Conservation (phyloP, 2,113 vertebrate species). For the Grallaria varia region DNA sequence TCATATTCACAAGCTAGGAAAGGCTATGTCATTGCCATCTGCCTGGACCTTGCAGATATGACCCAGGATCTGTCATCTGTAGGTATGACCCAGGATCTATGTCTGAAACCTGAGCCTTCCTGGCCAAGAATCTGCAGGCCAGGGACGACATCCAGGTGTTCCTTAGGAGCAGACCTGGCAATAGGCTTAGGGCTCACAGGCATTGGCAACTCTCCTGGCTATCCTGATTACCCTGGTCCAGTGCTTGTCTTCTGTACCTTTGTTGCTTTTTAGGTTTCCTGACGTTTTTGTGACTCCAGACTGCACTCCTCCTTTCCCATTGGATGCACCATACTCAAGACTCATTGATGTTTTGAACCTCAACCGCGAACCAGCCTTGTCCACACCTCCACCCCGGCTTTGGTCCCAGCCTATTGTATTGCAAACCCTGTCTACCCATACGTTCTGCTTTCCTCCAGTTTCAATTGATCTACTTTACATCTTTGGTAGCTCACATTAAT, state of each 20-base stretch:
- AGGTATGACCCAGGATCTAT: neutral
- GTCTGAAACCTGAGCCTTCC: neutral
- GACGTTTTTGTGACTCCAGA: neutral
- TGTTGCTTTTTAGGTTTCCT: neutral
- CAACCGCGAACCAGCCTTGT: neutral
- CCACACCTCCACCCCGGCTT: neutral
- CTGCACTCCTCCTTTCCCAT: neutral
- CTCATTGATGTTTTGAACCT: neutral
- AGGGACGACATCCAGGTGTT: neutral
- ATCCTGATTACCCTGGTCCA: neutral
- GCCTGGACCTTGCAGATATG: neutral
- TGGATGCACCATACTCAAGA: neutral
- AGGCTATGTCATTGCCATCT: neutral
- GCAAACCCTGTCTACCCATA: neutral
- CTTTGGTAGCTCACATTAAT: neutral
- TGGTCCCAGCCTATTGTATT: neutral
- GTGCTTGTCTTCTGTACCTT: fast-evolving
- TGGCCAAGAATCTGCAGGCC: neutral
- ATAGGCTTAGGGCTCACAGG: fast-evolving
- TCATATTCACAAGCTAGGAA: neutral
- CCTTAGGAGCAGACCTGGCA: neutral
- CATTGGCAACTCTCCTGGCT: neutral
- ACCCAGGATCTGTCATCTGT: neutral
- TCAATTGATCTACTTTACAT: neutral
- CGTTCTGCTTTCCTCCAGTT: neutral